A percentile compares a stretch with the other conserved stretches of the same genome.
Evolutionary conservation across 2,797 vertebrate genomes (phyloP).

Genomic region (Betta splendens): DNA sequence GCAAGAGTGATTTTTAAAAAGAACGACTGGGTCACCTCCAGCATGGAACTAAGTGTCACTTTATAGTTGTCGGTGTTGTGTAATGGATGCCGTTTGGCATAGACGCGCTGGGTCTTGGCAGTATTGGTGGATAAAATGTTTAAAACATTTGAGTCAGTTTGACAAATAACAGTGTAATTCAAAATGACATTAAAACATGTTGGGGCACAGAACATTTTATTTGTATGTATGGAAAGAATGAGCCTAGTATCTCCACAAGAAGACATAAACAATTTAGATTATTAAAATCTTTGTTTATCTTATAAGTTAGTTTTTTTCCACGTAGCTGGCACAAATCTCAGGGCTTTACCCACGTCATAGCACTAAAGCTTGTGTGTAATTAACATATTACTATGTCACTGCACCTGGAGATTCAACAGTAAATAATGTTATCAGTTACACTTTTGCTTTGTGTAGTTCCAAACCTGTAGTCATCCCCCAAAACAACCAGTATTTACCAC

Average conservation of each 20-base stretch:
- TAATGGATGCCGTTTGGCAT: constrained; percentile 10
- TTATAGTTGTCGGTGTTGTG: background rate
- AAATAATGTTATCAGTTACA: background rate
- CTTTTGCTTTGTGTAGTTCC: background rate
- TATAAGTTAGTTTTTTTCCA: background rate
- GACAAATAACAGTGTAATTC: constrained; percentile 33
- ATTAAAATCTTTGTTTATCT: background rate
- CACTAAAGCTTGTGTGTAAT: background rate
- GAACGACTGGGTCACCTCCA: background rate
- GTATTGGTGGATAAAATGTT: constrained; percentile 26
- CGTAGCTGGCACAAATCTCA: background rate
- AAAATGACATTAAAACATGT: constrained; percentile 9
- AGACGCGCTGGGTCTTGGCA: constrained; percentile 5
- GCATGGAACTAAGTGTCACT: background rate
- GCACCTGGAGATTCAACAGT: background rate
- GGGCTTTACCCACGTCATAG: background rate
- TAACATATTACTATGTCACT: background rate
- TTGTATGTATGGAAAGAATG: background rate
- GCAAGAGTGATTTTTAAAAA: background rate
- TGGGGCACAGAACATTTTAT: background rate
- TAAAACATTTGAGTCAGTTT: constrained; percentile 31
- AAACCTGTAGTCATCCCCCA: background rate
- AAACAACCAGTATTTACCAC: background rate
- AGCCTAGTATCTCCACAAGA: background rate
- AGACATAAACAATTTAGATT: background rate